phyloP scores from a whole-genome alignment of 2,113 vertebrate species.

The Stomatorhinus ivindoensis region DNA sequence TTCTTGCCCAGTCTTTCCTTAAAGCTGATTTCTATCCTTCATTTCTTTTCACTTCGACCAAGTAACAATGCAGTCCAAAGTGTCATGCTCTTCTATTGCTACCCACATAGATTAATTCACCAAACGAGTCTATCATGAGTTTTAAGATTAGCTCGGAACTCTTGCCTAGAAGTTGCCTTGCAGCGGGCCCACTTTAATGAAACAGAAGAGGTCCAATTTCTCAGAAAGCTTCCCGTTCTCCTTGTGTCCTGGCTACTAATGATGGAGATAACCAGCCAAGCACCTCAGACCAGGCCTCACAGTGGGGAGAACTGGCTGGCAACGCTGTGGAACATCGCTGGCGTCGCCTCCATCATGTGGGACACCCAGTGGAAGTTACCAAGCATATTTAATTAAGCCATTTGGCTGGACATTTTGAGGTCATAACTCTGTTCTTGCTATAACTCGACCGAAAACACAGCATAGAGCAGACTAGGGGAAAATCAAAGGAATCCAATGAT shows the following conservation, averaged over 20 bases:
- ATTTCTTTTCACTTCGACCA: neutral
- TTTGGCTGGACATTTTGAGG: neutral
- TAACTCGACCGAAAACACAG: neutral
- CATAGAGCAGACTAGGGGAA: neutral
- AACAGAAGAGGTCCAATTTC: neutral
- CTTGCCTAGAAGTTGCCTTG: neutral
- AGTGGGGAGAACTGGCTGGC: neutral
- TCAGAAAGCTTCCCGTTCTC: neutral
- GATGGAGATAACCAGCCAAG: neutral
- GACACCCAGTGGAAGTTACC: neutral
- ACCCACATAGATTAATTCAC: neutral
- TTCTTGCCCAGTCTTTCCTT: neutral
- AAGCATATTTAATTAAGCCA: neutral
- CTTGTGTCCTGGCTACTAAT: neutral
- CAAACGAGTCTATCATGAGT: neutral
- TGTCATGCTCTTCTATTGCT: neutral
- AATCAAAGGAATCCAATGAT: neutral
- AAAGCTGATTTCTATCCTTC: neutral
- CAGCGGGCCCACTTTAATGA: neutral
- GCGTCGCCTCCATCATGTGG: neutral
- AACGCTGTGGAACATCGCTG: neutral
- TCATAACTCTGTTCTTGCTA: neutral
- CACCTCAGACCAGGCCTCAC: neutral
- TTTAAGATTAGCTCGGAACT: neutral
- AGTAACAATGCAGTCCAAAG: neutral